Evolutionary conservation across 2,113 vertebrate species (phyloP).

Genomic region (Psittacus erithacus): DNA sequence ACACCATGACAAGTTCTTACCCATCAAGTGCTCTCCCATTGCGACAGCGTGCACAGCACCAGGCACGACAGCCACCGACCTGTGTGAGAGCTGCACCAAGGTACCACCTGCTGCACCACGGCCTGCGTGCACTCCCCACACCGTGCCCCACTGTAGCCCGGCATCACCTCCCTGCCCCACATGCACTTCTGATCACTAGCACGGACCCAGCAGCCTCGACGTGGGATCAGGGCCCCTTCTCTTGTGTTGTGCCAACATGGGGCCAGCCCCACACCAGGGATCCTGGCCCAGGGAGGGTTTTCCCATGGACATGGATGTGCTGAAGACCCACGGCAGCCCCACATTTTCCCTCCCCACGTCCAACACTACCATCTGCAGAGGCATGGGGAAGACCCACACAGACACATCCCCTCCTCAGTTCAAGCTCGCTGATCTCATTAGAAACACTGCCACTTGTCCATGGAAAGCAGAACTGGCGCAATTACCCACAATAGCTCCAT

Average conservation of each 20-base stretch:
- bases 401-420: not conserved
- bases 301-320: not conserved
- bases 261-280: not conserved
- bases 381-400: fast-evolving
- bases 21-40: not conserved
- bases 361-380: not conserved
- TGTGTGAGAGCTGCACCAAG: not conserved
- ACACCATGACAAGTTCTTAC: not conserved
- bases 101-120: fast-evolving
- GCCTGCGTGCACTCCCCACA: fast-evolving
- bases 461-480: not conserved
- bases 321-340: not conserved
- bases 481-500: conserved; percentile 58
- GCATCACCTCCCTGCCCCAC: not conserved
- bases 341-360: not conserved
- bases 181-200: not conserved
- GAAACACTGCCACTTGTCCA: not conserved
- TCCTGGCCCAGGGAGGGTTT: not conserved
- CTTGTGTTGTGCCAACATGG: fast-evolving
- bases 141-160: not conserved
- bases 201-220: not conserved
- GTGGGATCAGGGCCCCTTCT: not conserved
- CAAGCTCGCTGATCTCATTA: not conserved
- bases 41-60: fast-evolving
- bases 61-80: not conserved